These are phyloP conservation scores for Hemibagrus guttatus DNA, from an alignment of 2,797 vertebrate genomes.

Conservation along the genomic window DNA sequence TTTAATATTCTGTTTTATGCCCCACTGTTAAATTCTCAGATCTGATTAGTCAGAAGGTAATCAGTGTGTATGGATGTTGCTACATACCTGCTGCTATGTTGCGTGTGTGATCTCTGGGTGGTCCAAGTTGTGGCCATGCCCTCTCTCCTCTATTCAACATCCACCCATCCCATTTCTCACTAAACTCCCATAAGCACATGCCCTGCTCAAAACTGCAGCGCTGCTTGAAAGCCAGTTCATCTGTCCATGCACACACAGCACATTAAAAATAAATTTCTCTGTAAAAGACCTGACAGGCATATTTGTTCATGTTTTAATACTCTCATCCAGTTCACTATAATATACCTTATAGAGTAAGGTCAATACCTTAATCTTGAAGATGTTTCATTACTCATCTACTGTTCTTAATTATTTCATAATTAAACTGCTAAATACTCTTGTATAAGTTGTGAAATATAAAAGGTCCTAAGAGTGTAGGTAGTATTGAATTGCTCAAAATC, in stretches of 20 bases:
- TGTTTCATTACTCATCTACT: not conserved
- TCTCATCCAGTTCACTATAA: not conserved
- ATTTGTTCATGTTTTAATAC: not conserved
- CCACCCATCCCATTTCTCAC: slow-evolving; percentile 65
- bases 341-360: not conserved
- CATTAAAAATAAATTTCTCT: not conserved
- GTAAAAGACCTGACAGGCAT: too few relatives aligned
- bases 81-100: slow-evolving; percentile 73
- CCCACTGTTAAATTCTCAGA: not conserved
- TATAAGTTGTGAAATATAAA: not conserved
- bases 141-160: slow-evolving; percentile 57
- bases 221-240: slow-evolving; percentile 59
- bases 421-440: not conserved
- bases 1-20: not conserved
- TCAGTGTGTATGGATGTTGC: not conserved
- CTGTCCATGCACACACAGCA: slow-evolving; percentile 46
- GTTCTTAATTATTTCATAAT: not conserved
- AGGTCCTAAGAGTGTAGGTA: too few relatives aligned
- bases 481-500: not conserved
- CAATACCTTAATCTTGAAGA: not conserved
- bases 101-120: slow-evolving; percentile 75
- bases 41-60: not conserved
- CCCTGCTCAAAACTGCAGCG: slow-evolving; percentile 76
- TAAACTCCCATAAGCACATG: slow-evolving; percentile 71
- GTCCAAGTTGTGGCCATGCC: slow-evolving; percentile 65